These are phyloP conservation scores for Bombyx mandarina DNA, from an alignment of 1,140 invertebrate genomes.

Conservation along the genomic window DNA sequence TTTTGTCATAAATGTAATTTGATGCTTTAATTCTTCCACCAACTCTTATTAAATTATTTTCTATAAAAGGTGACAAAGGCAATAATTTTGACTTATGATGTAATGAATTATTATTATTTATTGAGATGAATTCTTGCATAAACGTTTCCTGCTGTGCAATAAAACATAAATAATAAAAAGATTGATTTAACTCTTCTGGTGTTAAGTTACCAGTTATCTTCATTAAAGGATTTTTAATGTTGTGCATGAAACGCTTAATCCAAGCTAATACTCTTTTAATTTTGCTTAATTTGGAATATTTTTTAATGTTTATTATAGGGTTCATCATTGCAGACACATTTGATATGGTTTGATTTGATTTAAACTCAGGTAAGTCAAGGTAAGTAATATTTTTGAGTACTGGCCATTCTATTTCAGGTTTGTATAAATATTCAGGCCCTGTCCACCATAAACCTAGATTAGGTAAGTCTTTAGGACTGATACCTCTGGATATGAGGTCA, in stretches of 20 bases:
- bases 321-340: neutral
- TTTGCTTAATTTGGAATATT: neutral
- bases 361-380: neutral
- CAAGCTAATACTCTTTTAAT: neutral
- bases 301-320: neutral
- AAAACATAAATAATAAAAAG: neutral
- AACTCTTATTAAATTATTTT: constrained; percentile 5
- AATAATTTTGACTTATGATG: neutral
- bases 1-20: constrained; percentile 1
- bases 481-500: constrained; percentile 25
- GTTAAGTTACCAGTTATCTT: neutral
- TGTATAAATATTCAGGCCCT: constrained; percentile 5
- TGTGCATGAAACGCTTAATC: neutral
- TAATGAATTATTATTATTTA: neutral
- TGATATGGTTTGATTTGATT: neutral
- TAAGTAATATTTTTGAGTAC: neutral
- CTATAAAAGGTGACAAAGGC: neutral
- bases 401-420: neutral
- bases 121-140: too few species aligned
- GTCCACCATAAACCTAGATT: constrained; percentile 12
- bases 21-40: constrained; percentile 5
- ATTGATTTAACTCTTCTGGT: neutral
- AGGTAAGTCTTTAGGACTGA: constrained; percentile 12
- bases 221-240: neutral
- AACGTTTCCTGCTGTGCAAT: neutral